These are phyloP conservation scores for Trichosurus vulpecula DNA, from an alignment of 2,797 vertebrate genomes.

Conservation along the genomic window DNA sequence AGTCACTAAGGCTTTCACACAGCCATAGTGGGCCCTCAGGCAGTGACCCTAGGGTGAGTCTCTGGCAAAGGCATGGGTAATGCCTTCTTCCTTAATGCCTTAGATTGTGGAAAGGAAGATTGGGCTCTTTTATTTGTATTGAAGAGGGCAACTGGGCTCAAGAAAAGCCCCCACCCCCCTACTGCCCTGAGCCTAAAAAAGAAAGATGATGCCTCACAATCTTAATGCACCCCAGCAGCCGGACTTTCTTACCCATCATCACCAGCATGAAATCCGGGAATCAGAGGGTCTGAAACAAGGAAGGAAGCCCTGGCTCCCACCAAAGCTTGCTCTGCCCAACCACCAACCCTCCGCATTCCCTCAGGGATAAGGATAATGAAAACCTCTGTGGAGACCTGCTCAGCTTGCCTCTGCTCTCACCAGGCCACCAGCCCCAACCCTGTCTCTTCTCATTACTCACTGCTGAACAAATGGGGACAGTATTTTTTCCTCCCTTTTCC, in stretches of 20 bases:
- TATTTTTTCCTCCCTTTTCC: slow-evolving; percentile 58
- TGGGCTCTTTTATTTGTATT: background rate
- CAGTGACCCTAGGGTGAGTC: background rate
- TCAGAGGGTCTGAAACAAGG: background rate
- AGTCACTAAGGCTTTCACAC: background rate
- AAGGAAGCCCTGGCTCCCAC: too few species aligned
- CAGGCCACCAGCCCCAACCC: slow-evolving; percentile 45
- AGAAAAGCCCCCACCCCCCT: background rate
- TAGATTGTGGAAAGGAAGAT: background rate
- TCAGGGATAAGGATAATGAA: background rate
- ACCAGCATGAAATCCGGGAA: background rate
- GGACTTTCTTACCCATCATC: background rate
- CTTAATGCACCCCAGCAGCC: background rate
- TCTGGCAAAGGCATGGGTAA: too few species aligned
- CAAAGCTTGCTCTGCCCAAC: background rate
- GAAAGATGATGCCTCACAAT: too few species aligned
- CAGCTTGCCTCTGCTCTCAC: slow-evolving; percentile 44
- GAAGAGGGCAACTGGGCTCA: background rate
- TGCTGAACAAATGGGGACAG: slow-evolving; percentile 65
- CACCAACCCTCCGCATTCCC: background rate
- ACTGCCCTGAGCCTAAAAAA: too few species aligned
- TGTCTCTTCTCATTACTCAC: slow-evolving; percentile 66
- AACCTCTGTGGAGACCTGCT: background rate
- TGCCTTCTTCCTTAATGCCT: background rate
- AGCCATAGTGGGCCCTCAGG: background rate